Evolutionary conservation across 2,888 invertebrate genomes (phyloP), one percentile per base, ranked within the genome.

Genomic region (Lasioglossum marginatum): DNA sequence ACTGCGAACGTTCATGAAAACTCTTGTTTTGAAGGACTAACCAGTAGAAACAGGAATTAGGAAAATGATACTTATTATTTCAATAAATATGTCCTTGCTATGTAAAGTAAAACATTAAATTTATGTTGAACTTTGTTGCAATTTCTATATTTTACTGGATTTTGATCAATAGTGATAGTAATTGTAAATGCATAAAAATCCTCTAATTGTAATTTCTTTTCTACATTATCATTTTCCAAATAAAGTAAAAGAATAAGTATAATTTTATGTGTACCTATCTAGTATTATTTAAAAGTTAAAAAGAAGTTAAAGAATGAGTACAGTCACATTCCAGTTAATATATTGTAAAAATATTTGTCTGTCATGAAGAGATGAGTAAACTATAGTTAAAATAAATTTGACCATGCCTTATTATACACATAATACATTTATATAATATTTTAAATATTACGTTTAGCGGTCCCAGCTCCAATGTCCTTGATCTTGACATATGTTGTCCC

Each of bases 271-370:
- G 70, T 68, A 34, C 14, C 45, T 57, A 82, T 27, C 31, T 73
- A 23, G 16, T 23, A 63, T 16, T 40, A 23, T 48, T 40, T 40
- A n/a, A 19, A n/a, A 40, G 40, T 37, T 4, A n/a, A 70, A 40
- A 19, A 79, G n/a, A 57, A 71, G 16, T 63, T 75, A 48, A 66
- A 77, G 70, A 34, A 19, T 37, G 31, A 82, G 63, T 81, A 72
- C n/a, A 77, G 57, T 70, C 78, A 60, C 76, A 83, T 79, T 68
- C 75, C 70, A 57, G 70, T 73, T 34, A 76, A 72, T 52, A 34
- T 79, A 77, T 74, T 78, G 34, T 80, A 74, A 48, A 73, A 85
- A 60, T 70, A 88, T 79, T 86, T 84, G 80, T 83, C 82, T 80
- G 43, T 34, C 19, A 73, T 10, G 82, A 68, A 73, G 76, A 76